phyloP scores from a whole-genome alignment of 2,113 vertebrate species.

The Anser cygnoides region DNA sequence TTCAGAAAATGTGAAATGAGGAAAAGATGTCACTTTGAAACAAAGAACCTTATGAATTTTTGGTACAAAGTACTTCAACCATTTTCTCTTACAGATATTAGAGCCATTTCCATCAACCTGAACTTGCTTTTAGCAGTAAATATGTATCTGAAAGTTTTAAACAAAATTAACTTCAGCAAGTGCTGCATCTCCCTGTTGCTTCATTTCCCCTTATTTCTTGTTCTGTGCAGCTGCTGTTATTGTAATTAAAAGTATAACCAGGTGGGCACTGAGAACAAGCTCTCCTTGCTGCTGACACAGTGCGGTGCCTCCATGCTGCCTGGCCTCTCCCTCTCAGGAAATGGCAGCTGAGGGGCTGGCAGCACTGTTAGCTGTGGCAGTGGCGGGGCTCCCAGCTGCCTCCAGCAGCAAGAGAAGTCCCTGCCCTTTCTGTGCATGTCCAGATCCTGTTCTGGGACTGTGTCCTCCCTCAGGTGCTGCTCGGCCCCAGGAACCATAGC shows the following conservation, averaged over 20 bases:
- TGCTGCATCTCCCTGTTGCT: neutral
- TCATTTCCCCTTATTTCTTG: neutral
- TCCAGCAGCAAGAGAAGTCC: accelerated
- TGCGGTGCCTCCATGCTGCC: accelerated
- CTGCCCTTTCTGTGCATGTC: accelerated
- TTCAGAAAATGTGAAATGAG: neutral
- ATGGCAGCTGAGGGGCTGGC: accelerated
- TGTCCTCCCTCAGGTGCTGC: too few relatives aligned
- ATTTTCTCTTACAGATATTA: neutral
- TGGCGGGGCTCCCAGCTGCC: neutral
- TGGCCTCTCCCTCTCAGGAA: neutral
- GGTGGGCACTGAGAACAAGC: too few relatives aligned
- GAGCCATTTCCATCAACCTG: neutral
- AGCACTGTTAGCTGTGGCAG: accelerated
- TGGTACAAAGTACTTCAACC: neutral
- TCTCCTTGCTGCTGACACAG: accelerated
- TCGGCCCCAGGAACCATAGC: accelerated
- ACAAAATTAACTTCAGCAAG: neutral
- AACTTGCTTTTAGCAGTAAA: neutral
- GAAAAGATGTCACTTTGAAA: neutral
- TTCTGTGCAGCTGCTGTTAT: neutral
- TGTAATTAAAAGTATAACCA: neutral
- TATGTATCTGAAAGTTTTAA: accelerated
- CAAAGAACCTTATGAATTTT: neutral
- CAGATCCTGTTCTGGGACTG: accelerated